phyloP scores from a whole-genome alignment of 2,797 vertebrate genomes.

The Lepilemur ruficaudatus region DNA sequence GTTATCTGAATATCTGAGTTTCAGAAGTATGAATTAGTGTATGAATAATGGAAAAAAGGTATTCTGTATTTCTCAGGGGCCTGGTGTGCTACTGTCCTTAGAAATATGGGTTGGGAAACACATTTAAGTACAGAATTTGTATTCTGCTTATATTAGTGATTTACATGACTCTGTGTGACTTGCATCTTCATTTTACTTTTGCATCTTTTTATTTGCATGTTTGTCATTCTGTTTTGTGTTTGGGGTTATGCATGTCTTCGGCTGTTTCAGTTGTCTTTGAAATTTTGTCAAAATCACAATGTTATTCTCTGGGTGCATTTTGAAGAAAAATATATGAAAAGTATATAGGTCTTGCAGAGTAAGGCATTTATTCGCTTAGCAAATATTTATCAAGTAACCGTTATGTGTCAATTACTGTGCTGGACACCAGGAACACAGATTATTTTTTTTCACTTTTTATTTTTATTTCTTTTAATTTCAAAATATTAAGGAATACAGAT shows the following conservation, averaged over 20 bases:
- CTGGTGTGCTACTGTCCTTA: conserved; percentile 32
- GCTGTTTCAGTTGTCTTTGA: conserved; percentile 42
- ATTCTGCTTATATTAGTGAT: conserved; percentile 47
- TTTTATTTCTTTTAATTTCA: no score
- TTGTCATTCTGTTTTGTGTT: conserved; percentile 45
- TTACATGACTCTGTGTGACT: conserved; percentile 29
- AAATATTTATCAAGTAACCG: background rate
- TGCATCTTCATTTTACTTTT: conserved; percentile 58
- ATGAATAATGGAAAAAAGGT: conserved; percentile 22
- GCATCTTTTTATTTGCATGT: conserved; percentile 27
- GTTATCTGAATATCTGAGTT: conserved; percentile 72
- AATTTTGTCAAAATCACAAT: conserved; percentile 24
- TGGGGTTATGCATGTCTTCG: background rate
- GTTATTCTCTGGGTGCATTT: conserved; percentile 38
- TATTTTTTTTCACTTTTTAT: background rate
- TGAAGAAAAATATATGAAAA: conserved; percentile 34
- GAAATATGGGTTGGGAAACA: conserved; percentile 58
- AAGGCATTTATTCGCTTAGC: conserved; percentile 5
- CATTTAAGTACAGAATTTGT: conserved; percentile 37
- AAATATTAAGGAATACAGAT: background rate
- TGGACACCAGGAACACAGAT: background rate
- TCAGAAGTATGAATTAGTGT: conserved; percentile 70
- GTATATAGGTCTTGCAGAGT: background rate
- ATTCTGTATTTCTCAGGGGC: conserved; percentile 51
- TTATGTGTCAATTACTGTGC: background rate